Evolutionary conservation across 2,113 vertebrate genomes (phyloP).

Genomic region (Brachypodius melanocephalos): DNA sequence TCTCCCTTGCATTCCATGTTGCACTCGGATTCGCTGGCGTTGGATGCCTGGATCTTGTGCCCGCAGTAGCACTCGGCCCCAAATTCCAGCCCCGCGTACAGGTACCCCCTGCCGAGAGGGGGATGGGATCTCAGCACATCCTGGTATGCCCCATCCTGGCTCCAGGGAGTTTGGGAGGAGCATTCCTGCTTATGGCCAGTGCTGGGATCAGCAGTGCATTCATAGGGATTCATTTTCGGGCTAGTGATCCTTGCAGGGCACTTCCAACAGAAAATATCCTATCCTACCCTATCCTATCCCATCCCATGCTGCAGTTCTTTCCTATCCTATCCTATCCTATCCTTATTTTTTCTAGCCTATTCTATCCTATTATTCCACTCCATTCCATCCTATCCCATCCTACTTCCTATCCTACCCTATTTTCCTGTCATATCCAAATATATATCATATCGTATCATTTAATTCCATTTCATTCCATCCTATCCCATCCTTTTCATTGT

Average conservation of each 20-base stretch:
- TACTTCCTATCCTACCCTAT: neutral
- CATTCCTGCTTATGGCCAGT: rapidly evolving
- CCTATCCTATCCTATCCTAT: too few relatives aligned
- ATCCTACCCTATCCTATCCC: neutral
- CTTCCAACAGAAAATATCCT: neutral
- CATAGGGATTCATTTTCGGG: rapidly evolving
- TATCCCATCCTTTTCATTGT: too few relatives aligned
- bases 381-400: neutral
- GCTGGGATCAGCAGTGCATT: neutral
- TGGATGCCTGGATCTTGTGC: constrained; percentile 89
- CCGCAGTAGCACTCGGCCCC: constrained; percentile 97
- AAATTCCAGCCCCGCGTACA: constrained; percentile 93
- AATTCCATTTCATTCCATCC: neutral
- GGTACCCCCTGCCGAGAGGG: constrained; percentile 84
- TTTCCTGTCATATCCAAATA: neutral
- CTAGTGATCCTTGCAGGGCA: rapidly evolving
- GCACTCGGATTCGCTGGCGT: constrained; percentile 86
- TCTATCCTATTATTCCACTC: neutral
- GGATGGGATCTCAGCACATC: rapidly evolving
- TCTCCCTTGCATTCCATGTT: constrained; percentile 96
- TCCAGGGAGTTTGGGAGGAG: neutral
- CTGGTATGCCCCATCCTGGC: rapidly evolving
- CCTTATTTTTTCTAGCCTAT: neutral
- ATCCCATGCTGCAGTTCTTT: neutral
- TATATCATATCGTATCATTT: neutral